Evolutionary conservation across 2,888 invertebrate species (phyloP).

Genomic region (Dyspetes luteomarginatus): DNA sequence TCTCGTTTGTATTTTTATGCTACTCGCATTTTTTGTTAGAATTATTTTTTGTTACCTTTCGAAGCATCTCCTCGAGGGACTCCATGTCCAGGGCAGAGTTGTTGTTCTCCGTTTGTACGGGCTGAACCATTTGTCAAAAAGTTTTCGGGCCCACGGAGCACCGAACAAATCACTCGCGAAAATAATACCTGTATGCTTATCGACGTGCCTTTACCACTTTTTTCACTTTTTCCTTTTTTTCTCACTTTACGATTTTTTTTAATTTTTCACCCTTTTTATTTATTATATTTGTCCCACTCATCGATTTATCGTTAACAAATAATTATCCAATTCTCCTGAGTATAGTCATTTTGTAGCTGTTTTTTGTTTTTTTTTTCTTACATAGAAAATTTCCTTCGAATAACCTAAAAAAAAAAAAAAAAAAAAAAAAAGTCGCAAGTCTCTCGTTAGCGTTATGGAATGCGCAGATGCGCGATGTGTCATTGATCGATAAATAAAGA

Average conservation of each 20-base stretch:
- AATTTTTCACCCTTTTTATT: too few relatives aligned
- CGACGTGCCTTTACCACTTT: neutral
- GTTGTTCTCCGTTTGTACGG: slow-evolving; percentile 84
- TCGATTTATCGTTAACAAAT: neutral
- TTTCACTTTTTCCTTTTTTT: neutral
- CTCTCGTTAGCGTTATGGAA: slow-evolving; percentile 65
- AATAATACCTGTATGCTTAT: slow-evolving; percentile 29
- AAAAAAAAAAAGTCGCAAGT: slow-evolving; percentile 30
- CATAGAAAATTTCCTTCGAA: neutral
- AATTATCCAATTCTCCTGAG: neutral
- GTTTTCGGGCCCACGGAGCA: slow-evolving; percentile 55
- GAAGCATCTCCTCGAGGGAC: slow-evolving; percentile 91
- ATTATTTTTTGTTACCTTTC: slow-evolving; percentile 86
- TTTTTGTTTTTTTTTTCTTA: neutral
- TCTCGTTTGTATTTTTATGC: neutral
- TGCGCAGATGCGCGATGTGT: too few relatives aligned
- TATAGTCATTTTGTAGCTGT: neutral
- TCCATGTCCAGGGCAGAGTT: slow-evolving; percentile 89
- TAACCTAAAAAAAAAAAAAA: slow-evolving; percentile 15
- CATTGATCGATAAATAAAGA: slow-evolving; percentile 66
- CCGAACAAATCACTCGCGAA: slow-evolving; percentile 56
- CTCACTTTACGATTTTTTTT: too few relatives aligned
- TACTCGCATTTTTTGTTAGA: neutral
- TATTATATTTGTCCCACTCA: neutral
- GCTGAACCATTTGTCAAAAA: slow-evolving; percentile 81